These are phyloP conservation scores for Watsonalla cultraria DNA, from an alignment of 2,888 invertebrate species.

Conservation along the genomic window DNA sequence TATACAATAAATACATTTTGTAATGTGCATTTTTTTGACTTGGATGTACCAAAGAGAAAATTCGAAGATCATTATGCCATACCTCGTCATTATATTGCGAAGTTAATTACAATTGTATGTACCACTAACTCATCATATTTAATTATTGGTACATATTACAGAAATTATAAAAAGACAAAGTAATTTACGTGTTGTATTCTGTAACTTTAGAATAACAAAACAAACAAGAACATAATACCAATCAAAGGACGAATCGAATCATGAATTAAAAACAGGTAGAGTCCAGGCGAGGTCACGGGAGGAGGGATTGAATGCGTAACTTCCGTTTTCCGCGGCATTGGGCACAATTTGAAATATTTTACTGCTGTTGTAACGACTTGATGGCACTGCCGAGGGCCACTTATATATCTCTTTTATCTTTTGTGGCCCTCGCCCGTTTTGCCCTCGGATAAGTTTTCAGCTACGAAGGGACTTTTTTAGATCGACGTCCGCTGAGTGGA, in stretches of 20 bases:
- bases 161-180: no score
- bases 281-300: constrained; percentile 12
- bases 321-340: constrained; percentile 79
- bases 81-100: no score
- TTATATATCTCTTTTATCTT: constrained; percentile 79
- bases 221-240: not conserved
- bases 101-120: no score
- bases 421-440: constrained; percentile 65
- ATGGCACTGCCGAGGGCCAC: constrained; percentile 76
- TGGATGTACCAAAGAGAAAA: no score
- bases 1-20: no score
- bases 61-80: no score
- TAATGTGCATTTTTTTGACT: no score
- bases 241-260: constrained; percentile 34
- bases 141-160: no score
- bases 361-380: constrained; percentile 78
- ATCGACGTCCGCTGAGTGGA: constrained; percentile 32
- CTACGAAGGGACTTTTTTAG: constrained; percentile 54
- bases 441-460: constrained; percentile 59
- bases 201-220: not conserved
- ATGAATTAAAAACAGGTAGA: constrained; percentile 43
- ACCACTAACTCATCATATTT: no score
- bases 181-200: no score
- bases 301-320: constrained; percentile 57
- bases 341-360: constrained; percentile 79